Conservation (phyloP, 2,113 vertebrate species). For the Calonectris borealis region DNA sequence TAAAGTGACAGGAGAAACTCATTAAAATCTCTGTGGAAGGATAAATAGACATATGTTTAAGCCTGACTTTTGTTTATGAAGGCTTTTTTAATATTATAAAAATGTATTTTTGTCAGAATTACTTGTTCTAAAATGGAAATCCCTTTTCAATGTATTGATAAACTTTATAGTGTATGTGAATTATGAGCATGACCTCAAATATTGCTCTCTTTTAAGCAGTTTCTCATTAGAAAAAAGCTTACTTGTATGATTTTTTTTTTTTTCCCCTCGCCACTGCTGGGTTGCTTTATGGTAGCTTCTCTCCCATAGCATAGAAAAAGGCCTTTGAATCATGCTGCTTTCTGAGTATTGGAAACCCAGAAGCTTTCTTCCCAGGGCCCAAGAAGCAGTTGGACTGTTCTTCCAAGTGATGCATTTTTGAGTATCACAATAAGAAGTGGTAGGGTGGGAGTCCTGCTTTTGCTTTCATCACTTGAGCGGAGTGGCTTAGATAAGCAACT, state of each 20-base stretch:
- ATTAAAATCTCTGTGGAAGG: neutral
- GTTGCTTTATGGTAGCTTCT: neutral
- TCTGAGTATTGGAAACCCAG: neutral
- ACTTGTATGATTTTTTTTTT: neutral
- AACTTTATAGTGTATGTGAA: neutral
- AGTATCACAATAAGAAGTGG: neutral
- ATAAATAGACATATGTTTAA: neutral
- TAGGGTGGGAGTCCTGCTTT: neutral
- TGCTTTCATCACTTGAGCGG: neutral
- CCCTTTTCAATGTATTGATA: neutral
- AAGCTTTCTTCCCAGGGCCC: neutral
- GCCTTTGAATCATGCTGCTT: neutral
- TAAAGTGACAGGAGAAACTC: conserved; percentile 15
- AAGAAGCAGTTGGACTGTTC: neutral
- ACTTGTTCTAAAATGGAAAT: neutral
- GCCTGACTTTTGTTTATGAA: neutral
- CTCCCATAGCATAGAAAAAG: neutral
- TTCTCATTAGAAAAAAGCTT: neutral
- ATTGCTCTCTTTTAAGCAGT: neutral
- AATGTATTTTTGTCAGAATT: neutral
- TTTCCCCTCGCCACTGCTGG: neutral
- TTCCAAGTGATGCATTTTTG: neutral
- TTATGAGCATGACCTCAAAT: neutral
- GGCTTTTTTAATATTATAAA: neutral
- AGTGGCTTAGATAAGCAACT: neutral